Evolutionary conservation across 2,797 vertebrate species (phyloP).

Genomic region (Thamnophis elegans): DNA sequence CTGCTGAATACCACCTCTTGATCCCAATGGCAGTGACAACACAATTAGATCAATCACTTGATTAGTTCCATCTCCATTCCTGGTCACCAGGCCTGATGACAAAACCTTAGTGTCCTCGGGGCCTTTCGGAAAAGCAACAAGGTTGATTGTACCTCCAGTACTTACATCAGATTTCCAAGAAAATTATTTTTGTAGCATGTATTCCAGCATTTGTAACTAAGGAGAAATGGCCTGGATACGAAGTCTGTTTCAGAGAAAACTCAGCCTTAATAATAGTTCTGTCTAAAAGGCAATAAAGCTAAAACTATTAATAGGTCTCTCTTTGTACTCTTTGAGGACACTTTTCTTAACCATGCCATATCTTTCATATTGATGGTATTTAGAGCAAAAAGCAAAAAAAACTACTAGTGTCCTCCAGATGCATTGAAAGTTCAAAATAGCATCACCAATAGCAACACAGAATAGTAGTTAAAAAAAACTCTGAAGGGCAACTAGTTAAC

Average conservation of each 20-base stretch:
- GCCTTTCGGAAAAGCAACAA: background rate
- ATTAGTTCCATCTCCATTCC: no score
- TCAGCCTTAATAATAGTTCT: background rate
- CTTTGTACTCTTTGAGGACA: background rate
- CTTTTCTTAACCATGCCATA: background rate
- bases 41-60: no score
- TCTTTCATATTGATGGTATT: background rate
- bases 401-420: background rate
- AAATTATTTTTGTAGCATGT: background rate
- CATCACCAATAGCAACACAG: background rate
- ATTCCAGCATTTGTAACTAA: background rate
- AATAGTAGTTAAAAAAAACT: background rate
- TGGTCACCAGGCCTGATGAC: no score
- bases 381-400: background rate
- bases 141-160: background rate
- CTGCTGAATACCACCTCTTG: no score
- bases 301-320: background rate
- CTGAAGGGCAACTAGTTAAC: background rate
- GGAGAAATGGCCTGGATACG: background rate
- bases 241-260: background rate
- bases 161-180: background rate
- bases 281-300: background rate
- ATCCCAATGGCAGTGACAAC: background rate
- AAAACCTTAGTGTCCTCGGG: no score
- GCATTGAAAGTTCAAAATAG: background rate